Percentiles rank a stretch among this genome's conserved stretches.
These are phyloP conservation scores for Nebria salina DNA, from an alignment of 2,888 invertebrate genomes.

Conservation along the genomic window DNA sequence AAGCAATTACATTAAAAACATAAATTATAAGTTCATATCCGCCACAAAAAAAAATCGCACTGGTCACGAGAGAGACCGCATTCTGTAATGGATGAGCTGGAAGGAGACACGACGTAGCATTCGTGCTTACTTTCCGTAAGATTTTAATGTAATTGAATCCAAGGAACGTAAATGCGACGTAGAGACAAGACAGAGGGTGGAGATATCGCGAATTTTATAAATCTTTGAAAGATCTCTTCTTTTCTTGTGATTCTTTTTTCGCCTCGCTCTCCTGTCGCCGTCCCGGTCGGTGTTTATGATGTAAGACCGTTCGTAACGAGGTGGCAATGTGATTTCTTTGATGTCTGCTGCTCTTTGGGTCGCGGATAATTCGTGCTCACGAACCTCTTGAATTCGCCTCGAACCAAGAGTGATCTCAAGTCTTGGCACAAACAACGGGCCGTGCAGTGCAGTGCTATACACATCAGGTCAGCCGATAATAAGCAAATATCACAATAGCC, in stretches of 20 bases:
- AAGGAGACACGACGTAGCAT: background rate
- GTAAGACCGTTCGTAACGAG: constrained; percentile 34
- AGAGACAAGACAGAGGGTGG: constrained; percentile 5
- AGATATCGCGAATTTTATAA: constrained; percentile 18
- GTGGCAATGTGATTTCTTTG: constrained; percentile 44
- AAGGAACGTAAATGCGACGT: background rate
- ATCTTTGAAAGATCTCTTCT: constrained; percentile 18
- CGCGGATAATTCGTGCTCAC: constrained; percentile 10
- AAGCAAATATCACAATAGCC: background rate
- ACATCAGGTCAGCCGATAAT: constrained; percentile 4
- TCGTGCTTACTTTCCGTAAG: constrained; percentile 22
- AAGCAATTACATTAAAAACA: constrained; percentile 31
- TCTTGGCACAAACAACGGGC: background rate
- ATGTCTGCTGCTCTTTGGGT: constrained; percentile 32
- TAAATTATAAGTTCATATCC: constrained; percentile 17
- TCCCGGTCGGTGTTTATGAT: constrained; percentile 33
- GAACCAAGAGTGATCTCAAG: background rate
- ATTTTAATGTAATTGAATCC: constrained; percentile 30
- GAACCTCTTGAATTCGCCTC: constrained; percentile 25
- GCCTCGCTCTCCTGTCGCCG: background rate
- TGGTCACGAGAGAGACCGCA: background rate
- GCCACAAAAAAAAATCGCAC: background rate
- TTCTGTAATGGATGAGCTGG: background rate
- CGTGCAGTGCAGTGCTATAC: background rate
- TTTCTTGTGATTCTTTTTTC: constrained; percentile 21